Conservation (phyloP, 2,113 vertebrate genomes). For the Malaclemys terrapin region DNA sequence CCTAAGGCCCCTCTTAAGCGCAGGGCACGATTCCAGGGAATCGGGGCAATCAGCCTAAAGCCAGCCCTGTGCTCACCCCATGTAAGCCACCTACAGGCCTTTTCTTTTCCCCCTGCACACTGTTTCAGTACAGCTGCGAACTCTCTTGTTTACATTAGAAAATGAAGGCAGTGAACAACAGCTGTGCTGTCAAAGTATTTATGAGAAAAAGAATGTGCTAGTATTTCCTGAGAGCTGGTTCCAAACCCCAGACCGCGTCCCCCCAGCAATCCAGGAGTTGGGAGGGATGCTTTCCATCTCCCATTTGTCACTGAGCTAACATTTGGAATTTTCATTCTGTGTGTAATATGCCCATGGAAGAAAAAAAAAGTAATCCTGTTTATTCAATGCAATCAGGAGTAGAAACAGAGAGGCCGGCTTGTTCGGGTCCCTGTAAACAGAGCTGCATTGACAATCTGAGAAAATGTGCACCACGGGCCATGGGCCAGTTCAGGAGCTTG, state of each 20-base stretch:
- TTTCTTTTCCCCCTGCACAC: accelerated
- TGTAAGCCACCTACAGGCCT: not conserved
- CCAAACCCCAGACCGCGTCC: not conserved
- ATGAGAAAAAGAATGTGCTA: too few relatives aligned
- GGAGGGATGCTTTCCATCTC: not conserved
- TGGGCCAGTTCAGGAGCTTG: accelerated
- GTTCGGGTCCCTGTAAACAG: accelerated
- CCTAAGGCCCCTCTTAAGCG: too few relatives aligned
- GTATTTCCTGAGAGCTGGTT: not conserved
- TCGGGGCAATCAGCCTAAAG: too few relatives aligned
- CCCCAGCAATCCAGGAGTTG: not conserved
- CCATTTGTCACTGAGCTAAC: not conserved
- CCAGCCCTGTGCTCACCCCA: accelerated
- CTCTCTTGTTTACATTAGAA: accelerated
- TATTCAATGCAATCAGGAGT: not conserved
- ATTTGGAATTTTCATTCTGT: not conserved
- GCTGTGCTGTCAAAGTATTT: not conserved
- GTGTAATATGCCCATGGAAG: constrained; percentile 23
- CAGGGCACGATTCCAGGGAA: too few relatives aligned
- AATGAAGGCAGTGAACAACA: not conserved
- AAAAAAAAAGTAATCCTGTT: not conserved
- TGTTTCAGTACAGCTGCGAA: accelerated
- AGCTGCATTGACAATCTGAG: not conserved
- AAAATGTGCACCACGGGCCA: not conserved
- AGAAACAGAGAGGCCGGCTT: accelerated